phyloP scores from a whole-genome alignment of 2,797 vertebrate genomes.

The Sebastes hubbsi region DNA sequence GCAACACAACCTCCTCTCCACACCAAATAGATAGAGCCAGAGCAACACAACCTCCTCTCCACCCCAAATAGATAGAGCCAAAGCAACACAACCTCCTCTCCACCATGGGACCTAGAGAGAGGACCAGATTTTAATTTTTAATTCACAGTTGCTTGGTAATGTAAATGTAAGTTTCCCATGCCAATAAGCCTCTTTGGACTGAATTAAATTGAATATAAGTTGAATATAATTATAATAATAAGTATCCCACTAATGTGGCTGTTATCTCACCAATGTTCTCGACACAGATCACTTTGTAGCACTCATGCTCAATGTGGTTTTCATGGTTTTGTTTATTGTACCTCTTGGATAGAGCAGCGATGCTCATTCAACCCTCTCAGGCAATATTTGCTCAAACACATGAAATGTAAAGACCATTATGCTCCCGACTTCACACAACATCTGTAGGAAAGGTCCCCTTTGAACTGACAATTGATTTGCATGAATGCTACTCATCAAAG shows the following conservation, averaged over 20 bases:
- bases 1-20: too few species aligned
- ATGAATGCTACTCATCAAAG: conserved; percentile 13
- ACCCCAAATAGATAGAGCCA: too few species aligned
- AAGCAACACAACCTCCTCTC: too few species aligned
- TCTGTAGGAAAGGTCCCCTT: background rate
- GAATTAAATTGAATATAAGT: too few species aligned
- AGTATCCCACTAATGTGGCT: background rate
- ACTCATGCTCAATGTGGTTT: background rate
- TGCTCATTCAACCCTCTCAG: background rate
- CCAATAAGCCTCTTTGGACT: too few species aligned
- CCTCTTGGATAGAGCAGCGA: background rate
- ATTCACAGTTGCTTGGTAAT: too few species aligned
- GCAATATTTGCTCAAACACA: background rate
- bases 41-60: too few species aligned
- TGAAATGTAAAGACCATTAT: conserved; percentile 17
- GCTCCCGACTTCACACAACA: background rate
- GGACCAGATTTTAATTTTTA: too few species aligned
- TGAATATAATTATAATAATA: too few species aligned
- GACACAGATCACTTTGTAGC: too few species aligned
- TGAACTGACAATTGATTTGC: background rate
- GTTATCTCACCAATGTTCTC: background rate
- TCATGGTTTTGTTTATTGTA: background rate
- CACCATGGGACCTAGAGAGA: too few species aligned
- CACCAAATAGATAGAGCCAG: rapidly evolving
- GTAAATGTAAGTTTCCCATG: too few species aligned